phyloP scores from a whole-genome alignment of 2,888 invertebrate species.

The Drosophila mulleri region DNA sequence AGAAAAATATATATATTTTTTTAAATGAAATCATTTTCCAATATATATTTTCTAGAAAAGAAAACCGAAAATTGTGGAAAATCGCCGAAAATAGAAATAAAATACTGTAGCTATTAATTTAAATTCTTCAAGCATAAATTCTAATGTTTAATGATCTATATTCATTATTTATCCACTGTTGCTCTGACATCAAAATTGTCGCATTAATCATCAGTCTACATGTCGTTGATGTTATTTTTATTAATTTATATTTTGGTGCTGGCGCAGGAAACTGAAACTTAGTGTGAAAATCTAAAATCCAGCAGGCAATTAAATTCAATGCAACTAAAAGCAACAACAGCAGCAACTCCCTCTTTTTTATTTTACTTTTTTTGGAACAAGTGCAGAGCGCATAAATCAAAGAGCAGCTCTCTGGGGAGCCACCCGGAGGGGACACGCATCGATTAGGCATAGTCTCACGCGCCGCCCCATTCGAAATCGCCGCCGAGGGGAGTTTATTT shows the following conservation, averaged over 20 bases:
- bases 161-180: slow-evolving; percentile 54
- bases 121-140: background rate
- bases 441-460: slow-evolving; percentile 57
- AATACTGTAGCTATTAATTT: background rate
- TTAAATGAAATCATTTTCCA: too few species aligned
- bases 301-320: slow-evolving; percentile 72
- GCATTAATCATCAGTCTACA: slow-evolving; percentile 81
- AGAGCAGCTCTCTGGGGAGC: slow-evolving; percentile 20
- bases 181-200: slow-evolving; percentile 73
- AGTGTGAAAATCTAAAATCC: slow-evolving; percentile 69
- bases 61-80: background rate
- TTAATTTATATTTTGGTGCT: slow-evolving; percentile 35
- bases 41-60: too few species aligned
- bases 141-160: background rate
- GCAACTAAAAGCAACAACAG: slow-evolving; percentile 8
- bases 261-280: slow-evolving; percentile 73
- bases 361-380: slow-evolving; percentile 46
- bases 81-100: background rate
- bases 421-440: slow-evolving; percentile 28
- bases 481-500: slow-evolving; percentile 43
- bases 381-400: slow-evolving; percentile 75
- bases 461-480: background rate
- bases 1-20: too few species aligned
- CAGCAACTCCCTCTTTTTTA: slow-evolving; percentile 4
- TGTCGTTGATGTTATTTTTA: slow-evolving; percentile 40